phyloP scores from a whole-genome alignment of 1,140 invertebrate genomes.

The Alviniconcha marisindica region DNA sequence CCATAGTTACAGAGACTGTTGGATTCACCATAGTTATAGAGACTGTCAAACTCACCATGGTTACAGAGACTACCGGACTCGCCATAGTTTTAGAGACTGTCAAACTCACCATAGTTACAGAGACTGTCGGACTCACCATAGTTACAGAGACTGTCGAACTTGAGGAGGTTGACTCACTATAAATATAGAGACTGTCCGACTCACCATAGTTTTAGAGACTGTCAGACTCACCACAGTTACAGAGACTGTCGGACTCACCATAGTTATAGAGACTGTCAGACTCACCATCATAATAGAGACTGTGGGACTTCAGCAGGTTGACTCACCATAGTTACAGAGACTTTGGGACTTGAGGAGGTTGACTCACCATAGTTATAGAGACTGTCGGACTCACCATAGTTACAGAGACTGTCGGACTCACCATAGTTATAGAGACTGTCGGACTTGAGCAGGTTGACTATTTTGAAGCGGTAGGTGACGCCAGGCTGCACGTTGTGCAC shows the following conservation, averaged over 20 bases:
- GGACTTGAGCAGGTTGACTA: conserved; percentile 74
- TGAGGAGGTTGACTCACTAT: conserved; percentile 69
- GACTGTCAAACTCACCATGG: conserved; percentile 64
- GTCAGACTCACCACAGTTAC: too few species aligned
- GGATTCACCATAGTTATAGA: conserved; percentile 69
- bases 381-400: conserved; percentile 72
- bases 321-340: too few species aligned
- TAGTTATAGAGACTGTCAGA: too few species aligned
- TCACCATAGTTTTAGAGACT: too few species aligned
- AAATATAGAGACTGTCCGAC: too few species aligned
- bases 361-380: conserved; percentile 63
- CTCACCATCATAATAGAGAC: too few species aligned
- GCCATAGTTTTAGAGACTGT: too few species aligned
- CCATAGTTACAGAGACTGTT: background rate
- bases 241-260: conserved; percentile 70
- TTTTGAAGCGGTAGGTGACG: conserved; percentile 73
- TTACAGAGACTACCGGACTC: too few species aligned
- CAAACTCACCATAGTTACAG: too few species aligned
- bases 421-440: conserved; percentile 75
- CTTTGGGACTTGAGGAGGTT: too few species aligned
- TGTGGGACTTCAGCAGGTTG: too few species aligned
- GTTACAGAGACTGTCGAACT: conserved; percentile 65
- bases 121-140: conserved; percentile 72
- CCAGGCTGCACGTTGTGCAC: conserved; percentile 70
- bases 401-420: conserved; percentile 52